These are phyloP conservation scores for Philereme vetulata DNA, from an alignment of 2,888 invertebrate genomes.

Conservation along the genomic window DNA sequence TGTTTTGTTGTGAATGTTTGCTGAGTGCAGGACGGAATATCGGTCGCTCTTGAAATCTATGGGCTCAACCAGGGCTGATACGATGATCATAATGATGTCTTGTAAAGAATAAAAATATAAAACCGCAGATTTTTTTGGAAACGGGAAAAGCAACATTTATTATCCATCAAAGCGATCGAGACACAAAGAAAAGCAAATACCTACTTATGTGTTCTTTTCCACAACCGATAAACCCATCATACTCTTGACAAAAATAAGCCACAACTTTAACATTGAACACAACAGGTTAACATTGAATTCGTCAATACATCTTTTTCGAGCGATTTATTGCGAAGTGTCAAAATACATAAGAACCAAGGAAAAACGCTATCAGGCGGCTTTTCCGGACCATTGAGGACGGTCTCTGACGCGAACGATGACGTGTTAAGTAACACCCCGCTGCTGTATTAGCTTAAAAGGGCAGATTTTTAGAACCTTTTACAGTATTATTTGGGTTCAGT, in stretches of 20 bases:
- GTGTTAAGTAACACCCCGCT: conserved; percentile 51
- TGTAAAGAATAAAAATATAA: too few relatives aligned
- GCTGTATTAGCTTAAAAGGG: conserved; percentile 40
- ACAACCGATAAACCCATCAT: conserved; percentile 1
- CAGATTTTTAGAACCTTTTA: conserved; percentile 32
- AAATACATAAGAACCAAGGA: conserved; percentile 45
- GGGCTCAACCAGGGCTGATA: too few relatives aligned
- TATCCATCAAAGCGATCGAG: too few relatives aligned
- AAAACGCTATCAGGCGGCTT: conserved; percentile 50
- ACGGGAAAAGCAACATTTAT: too few relatives aligned
- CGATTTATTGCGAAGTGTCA: conserved; percentile 40
- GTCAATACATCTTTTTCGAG: conserved; percentile 17
- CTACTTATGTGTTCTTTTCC: conserved; percentile 1
- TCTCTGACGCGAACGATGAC: conserved; percentile 47
- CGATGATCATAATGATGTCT: too few relatives aligned
- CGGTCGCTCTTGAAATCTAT: too few relatives aligned
- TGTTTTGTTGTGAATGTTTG: too few relatives aligned
- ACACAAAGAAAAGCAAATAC: background rate
- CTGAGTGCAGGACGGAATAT: too few relatives aligned
- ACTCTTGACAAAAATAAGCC: background rate
- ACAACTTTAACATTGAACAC: too few relatives aligned
- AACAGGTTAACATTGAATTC: conserved; percentile 31
- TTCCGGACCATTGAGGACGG: conserved; percentile 50
- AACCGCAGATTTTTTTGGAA: too few relatives aligned
- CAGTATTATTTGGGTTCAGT: conserved; percentile 30